phyloP scores from a whole-genome alignment of 2,113 vertebrate species.

The Ciconia boyciana region DNA sequence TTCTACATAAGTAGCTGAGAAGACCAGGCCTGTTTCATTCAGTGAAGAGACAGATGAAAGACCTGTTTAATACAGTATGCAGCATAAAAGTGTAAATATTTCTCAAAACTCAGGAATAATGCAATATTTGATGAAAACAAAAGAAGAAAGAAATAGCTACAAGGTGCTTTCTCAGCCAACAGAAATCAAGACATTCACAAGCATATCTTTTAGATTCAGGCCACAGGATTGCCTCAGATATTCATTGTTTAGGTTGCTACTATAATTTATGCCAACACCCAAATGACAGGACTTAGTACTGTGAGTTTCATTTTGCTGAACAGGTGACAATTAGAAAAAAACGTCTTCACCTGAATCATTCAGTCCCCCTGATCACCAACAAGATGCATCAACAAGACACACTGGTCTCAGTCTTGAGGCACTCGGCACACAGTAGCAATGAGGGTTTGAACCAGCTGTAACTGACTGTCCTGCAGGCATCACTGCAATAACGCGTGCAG shows the following conservation, averaged over 20 bases:
- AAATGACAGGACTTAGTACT: neutral
- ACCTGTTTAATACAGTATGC: neutral
- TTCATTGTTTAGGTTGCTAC: neutral
- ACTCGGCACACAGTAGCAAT: fast-evolving
- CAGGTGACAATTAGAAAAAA: neutral
- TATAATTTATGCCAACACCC: neutral
- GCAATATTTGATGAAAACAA: neutral
- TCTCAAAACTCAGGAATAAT: neutral
- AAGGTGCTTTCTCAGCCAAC: neutral
- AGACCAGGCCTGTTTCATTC: neutral
- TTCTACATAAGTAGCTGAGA: neutral
- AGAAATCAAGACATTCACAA: neutral
- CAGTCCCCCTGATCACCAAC: too few species aligned
- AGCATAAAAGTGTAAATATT: neutral
- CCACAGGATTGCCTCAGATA: neutral
- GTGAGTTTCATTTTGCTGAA: neutral
- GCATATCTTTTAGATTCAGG: neutral
- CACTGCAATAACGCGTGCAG: neutral
- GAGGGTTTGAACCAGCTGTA: neutral
- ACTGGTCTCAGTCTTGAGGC: neutral
- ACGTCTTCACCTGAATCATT: neutral
- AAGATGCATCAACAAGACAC: neutral
- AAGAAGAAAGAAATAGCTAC: neutral
- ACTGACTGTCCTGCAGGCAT: neutral
- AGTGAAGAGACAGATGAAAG: neutral